Percentiles rank a stretch among this genome's conserved stretches.
phyloP scores from a whole-genome alignment of 2,888 invertebrate genomes.

The Pantelozetes paolii region DNA sequence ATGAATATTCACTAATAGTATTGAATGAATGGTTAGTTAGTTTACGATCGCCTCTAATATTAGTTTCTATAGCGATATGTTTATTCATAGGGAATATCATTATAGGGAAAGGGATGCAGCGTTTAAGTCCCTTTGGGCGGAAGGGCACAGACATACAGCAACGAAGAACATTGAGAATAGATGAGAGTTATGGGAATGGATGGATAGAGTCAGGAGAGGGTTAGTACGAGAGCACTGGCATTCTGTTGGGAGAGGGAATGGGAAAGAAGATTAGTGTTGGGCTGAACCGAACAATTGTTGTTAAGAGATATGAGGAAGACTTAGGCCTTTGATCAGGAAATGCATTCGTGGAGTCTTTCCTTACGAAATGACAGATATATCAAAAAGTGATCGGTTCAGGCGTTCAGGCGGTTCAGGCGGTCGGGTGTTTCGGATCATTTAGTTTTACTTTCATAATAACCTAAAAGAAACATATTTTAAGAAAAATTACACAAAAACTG shows the following conservation, averaged over 20 bases:
- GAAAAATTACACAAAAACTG: too few relatives aligned
- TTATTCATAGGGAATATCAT: conserved; percentile 17
- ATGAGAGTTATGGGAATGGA: conserved; percentile 50
- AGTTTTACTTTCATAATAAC: too few relatives aligned
- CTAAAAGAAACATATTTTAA: too few relatives aligned
- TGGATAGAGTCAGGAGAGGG: background rate
- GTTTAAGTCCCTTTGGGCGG: conserved; percentile 28
- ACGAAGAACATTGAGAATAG: background rate
- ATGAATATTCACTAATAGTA: background rate
- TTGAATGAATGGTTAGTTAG: conserved; percentile 17
- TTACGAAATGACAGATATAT: conserved; percentile 20
- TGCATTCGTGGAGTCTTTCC: conserved; percentile 23
- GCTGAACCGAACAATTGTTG: conserved; percentile 33
- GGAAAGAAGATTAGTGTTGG: background rate
- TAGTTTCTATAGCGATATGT: conserved; percentile 21
- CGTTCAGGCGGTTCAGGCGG: background rate
- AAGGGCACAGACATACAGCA: background rate
- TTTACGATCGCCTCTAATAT: background rate
- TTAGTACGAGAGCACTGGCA: background rate
- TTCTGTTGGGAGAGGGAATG: conserved; percentile 8
- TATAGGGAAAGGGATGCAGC: conserved; percentile 21
- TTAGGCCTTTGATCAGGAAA: conserved; percentile 25
- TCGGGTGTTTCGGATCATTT: background rate
- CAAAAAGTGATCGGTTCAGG: conserved; percentile 3
- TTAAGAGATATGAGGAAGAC: conserved; percentile 29